Conservation (phyloP, 2,888 invertebrate species). For the Salpingus planirostris region DNA sequence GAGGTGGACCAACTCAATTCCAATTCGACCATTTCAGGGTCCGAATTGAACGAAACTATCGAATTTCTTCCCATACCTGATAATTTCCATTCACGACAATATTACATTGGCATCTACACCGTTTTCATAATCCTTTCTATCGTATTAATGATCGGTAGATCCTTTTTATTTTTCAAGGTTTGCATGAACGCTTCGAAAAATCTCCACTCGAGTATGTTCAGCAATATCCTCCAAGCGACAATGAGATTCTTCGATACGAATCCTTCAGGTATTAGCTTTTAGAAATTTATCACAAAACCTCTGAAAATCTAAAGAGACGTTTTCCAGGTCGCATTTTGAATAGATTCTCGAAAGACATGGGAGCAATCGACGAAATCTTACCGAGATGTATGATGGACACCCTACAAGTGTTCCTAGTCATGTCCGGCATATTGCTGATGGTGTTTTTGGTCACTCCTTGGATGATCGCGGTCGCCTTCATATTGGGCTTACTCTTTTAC, state of each 20-base stretch:
- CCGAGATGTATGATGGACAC: constrained; percentile 58
- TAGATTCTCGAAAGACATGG: constrained; percentile 78
- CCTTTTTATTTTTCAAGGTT: constrained; percentile 61
- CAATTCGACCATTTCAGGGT: not conserved
- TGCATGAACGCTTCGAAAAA: constrained; percentile 66
- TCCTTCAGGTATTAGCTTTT: constrained; percentile 71
- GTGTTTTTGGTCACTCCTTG: constrained; percentile 62
- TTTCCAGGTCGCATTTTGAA: constrained; percentile 74
- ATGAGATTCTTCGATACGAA: constrained; percentile 80
- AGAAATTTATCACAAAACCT: no score
- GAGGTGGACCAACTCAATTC: no score
- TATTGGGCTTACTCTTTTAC: constrained; percentile 56
- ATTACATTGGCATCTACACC: constrained; percentile 51
- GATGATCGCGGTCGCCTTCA: constrained; percentile 54
- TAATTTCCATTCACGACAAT: constrained; percentile 6
- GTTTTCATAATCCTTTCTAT: constrained; percentile 50
- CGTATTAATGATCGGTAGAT: constrained; percentile 54
- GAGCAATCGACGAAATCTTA: constrained; percentile 64
- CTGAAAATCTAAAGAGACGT: no score
- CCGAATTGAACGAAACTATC: constrained; percentile 1
- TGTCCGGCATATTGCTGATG: constrained; percentile 61
- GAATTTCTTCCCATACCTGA: not conserved
- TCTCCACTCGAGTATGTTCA: constrained; percentile 73
- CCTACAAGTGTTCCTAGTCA: constrained; percentile 58
- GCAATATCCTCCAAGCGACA: constrained; percentile 62